Evolutionary conservation across 2,113 vertebrate genomes (phyloP).

Genomic region (Cebus imitator): DNA sequence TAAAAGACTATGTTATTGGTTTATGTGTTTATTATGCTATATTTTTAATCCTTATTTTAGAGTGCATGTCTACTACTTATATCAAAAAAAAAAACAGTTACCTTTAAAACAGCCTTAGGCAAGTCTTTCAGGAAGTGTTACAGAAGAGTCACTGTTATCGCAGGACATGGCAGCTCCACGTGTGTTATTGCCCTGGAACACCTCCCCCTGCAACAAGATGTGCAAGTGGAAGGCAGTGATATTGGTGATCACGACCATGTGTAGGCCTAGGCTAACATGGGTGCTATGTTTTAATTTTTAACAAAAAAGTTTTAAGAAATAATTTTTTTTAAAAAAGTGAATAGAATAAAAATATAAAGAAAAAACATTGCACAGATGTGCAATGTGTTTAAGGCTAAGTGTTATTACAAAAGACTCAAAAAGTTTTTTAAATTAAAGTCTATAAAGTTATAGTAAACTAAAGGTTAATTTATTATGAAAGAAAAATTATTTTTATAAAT

Average conservation of each 20-base stretch:
- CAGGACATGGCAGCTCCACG: background rate
- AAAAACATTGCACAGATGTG: background rate
- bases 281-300: background rate
- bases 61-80: background rate
- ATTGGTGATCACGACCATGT: background rate
- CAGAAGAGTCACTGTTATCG: background rate
- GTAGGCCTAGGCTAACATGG: background rate
- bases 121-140: background rate
- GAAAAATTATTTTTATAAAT: background rate
- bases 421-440: background rate
- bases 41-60: background rate
- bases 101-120: background rate
- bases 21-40: background rate
- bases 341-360: background rate
- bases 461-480: background rate
- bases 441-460: background rate
- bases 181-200: background rate
- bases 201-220: background rate
- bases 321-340: background rate
- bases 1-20: background rate
- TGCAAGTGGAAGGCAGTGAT: background rate
- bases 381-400: background rate
- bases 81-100: background rate
- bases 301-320: background rate
- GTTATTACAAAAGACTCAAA: background rate